A percentile compares a stretch with the other conserved stretches of the same genome.
phyloP scores from a whole-genome alignment of 2,113 vertebrate genomes.

The Sylvia atricapilla region DNA sequence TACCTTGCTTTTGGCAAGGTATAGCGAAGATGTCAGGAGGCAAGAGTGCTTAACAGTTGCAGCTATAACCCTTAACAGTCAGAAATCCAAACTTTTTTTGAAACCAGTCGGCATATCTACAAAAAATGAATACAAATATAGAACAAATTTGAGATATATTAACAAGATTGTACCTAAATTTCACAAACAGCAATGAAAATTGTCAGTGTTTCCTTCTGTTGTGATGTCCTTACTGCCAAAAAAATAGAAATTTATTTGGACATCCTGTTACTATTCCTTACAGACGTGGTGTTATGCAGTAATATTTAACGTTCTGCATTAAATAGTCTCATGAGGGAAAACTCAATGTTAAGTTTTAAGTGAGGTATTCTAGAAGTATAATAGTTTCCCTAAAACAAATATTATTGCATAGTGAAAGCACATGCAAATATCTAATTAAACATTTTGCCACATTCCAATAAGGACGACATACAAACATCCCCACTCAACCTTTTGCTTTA shows the following conservation, averaged over 20 bases:
- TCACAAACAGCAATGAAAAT: neutral
- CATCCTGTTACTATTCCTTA: neutral
- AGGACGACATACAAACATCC: neutral
- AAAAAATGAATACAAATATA: neutral
- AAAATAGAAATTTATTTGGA: slow-evolving; percentile 6
- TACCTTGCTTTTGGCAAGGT: neutral
- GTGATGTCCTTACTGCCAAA: neutral
- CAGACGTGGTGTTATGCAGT: neutral
- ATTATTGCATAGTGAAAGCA: neutral
- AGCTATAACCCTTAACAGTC: neutral
- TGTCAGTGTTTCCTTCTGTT: slow-evolving; percentile 5
- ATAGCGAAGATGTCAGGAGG: neutral
- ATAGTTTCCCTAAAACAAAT: neutral
- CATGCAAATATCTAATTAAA: neutral
- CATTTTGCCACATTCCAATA: neutral
- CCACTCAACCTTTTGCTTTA: neutral
- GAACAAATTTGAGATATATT: neutral
- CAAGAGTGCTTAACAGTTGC: neutral
- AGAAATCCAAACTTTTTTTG: neutral
- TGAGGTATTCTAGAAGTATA: neutral
- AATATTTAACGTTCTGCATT: neutral
- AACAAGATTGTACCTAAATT: neutral
- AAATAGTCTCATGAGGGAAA: neutral
- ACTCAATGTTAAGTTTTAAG: neutral
- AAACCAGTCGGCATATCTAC: neutral